Conservation (phyloP, 2,113 vertebrate species). For the Sinocyclocheilus rhinocerous region DNA sequence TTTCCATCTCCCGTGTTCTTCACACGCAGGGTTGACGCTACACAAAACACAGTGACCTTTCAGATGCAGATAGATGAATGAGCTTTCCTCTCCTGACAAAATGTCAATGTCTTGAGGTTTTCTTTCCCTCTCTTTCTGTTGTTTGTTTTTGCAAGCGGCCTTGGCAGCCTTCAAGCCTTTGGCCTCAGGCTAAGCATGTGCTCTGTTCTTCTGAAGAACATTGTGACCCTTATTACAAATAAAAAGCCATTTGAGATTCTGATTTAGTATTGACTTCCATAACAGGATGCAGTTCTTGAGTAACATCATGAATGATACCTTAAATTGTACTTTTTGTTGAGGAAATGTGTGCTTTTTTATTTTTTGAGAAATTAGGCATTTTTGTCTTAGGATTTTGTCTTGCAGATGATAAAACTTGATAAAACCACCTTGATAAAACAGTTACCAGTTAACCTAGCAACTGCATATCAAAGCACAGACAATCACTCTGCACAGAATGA, state of each 20-base stretch:
- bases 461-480: too few relatives aligned
- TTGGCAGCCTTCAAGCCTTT: slow-evolving; percentile 30
- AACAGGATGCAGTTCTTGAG: not conserved
- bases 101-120: slow-evolving; percentile 53
- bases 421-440: not conserved
- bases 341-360: not conserved
- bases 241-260: not conserved
- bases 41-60: slow-evolving; percentile 56
- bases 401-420: not conserved
- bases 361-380: not conserved
- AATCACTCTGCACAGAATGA: too few relatives aligned
- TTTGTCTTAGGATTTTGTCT: not conserved
- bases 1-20: slow-evolving; percentile 55
- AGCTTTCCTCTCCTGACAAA: slow-evolving; percentile 52
- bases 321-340: not conserved
- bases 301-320: not conserved
- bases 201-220: slow-evolving; percentile 9
- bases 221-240: slow-evolving; percentile 10
- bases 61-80: slow-evolving; percentile 46
- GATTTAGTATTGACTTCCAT: not conserved
- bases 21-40: slow-evolving; percentile 43
- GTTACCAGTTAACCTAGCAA: too few relatives aligned
- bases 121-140: slow-evolving; percentile 18
- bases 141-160: too few relatives aligned
- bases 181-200: slow-evolving; percentile 17